phyloP scores from a whole-genome alignment of 2,113 vertebrate genomes.

The Strix aluco region DNA sequence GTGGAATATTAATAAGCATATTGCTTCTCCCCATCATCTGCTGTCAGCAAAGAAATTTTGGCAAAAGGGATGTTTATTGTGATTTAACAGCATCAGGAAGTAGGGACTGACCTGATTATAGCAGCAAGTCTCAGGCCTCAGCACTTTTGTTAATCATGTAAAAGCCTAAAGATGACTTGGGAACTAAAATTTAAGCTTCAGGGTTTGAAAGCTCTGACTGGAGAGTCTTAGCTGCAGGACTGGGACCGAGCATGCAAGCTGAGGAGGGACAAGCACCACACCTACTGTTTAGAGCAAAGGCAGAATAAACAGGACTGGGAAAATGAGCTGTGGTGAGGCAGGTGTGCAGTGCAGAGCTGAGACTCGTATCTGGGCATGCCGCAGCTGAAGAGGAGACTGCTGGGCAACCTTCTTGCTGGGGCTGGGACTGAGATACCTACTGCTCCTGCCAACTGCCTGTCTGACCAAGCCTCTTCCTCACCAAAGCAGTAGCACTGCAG shows the following conservation, averaged over 20 bases:
- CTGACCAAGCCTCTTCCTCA: neutral
- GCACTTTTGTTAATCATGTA: slow-evolving; percentile 13
- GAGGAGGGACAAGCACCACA: neutral
- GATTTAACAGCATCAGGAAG: neutral
- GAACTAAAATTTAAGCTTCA: neutral
- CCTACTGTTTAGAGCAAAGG: neutral
- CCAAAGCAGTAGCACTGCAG: fast-evolving
- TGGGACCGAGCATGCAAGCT: neutral
- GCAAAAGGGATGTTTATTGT: neutral
- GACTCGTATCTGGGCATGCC: neutral
- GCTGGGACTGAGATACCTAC: neutral
- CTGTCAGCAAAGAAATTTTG: slow-evolving; percentile 12
- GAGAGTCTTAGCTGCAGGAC: neutral
- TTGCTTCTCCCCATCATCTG: neutral
- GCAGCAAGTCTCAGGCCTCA: neutral
- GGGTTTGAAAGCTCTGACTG: neutral
- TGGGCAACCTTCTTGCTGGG: neutral
- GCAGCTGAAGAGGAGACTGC: too few relatives aligned
- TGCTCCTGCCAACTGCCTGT: neutral
- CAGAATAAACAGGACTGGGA: neutral
- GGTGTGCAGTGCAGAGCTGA: neutral
- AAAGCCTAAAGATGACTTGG: neutral
- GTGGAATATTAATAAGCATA: neutral
- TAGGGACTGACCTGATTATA: slow-evolving; percentile 15
- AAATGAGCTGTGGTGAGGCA: neutral